Base-by-base conservation (phyloP, 1,140 invertebrate genomes). In the Atta texana region DNA sequence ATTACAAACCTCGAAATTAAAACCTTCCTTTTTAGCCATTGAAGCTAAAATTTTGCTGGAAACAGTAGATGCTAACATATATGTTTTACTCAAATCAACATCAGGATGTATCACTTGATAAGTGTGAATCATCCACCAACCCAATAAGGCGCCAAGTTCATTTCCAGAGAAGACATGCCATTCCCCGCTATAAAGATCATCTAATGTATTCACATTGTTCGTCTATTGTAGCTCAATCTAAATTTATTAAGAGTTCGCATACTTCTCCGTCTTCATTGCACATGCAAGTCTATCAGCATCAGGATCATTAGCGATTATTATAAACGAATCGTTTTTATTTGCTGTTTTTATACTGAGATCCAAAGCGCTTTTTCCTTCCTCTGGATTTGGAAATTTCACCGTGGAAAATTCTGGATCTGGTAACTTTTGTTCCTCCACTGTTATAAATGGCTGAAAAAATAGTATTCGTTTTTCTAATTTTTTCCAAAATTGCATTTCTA, bases 361-460 rank as follows among this genome's bases (percentile, higher is more conserved):
- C 77, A 99, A 93, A 69, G 98, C 98, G 92, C 97, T 97, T 93
- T 98, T 97, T 10, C 98, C 98, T 95, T 99, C 99, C 95, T 99
- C 99, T 1, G 99, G 99, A 96, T 99, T 99, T 0, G 99, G 99
- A 96, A 99, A 99, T 92, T 97, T 97, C 0, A 99, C 99, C 0
- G 99, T 99, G 1, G 99, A 97, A 95, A 99, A 99, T 87, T 99
- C 98, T 0, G 99, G 99, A 96, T 99, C 97, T 0, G 99, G 98
- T 85, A 98, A 95, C 88, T 97, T 97, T 96, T 99, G 98, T 89
- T 98, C 97, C 78, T 95, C 94, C 0, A 99, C 99, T 24, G 97
- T 96, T 88, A 98, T 95, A 85, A 98, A 96, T 63, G 96, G 95
- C 96, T 97, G 87, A 24, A 92, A 93, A 21, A 75, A 75, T 31